Evolutionary conservation across 2,113 vertebrate genomes (phyloP), one percentile per base, ranked within the genome.

Genomic region (Ibidorhyncha struthersii): DNA sequence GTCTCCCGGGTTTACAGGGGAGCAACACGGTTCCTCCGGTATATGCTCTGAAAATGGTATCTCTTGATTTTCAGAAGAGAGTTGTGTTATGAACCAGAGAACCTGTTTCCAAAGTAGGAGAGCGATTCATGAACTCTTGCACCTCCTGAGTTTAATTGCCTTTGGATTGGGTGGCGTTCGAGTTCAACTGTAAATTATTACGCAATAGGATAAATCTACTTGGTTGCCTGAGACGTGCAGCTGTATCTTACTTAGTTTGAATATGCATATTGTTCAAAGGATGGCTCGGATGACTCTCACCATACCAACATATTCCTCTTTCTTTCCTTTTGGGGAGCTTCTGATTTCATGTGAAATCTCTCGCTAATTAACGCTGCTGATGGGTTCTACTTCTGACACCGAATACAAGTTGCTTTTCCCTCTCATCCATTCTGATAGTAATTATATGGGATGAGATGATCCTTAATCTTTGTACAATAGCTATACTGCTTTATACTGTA

Each of bases 241-340:
- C 21, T 61, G 26, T 53, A 4, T 47, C 7, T 88, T 45, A 23
- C 43, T 52, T 18, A 21, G 27, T 70, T 49, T 58, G 36, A 56
- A 23, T 12, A 9, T 26, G 34, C 6, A 1, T 55, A 1, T 30
- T 69, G 17, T 21, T n/a, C 1, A 6, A 66, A 76, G n/a, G 47
- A 59, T 50, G 47, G 7, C 43, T 90, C 20, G 72, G 61, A n/a
- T 3, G 29, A 26, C 23, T 72, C 19, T 63, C 38, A 18, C 29
- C 38, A 84, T 55, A 55, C 61, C 49, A 47, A 6, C 8, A 6
- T 29, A 16, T 9, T 91, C 14, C 12, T 38, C 16, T 74, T 25
- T n/a, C 27, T 40, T 89, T 14, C 12, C 8, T 56, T 62, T 43
- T 50, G 23, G 26, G 85, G 23, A 56, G 50, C 36, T 80, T 89